Evolutionary conservation across 1,140 invertebrate genomes (phyloP).

Genomic region (Trichogramma pretiosum): DNA sequence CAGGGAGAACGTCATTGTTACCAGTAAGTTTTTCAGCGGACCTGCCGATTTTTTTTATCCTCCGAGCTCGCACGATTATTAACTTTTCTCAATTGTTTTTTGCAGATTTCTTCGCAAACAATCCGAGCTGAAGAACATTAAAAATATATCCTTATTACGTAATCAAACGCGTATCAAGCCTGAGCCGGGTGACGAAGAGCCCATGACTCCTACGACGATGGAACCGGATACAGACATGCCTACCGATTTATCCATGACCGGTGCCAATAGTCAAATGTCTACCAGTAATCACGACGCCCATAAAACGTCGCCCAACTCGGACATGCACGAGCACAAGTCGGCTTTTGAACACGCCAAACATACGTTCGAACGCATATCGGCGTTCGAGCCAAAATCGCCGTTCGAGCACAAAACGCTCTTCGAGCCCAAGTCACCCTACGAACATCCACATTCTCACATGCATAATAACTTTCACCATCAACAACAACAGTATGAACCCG

Average conservation of each 20-base stretch:
- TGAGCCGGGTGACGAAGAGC: constrained; percentile 52
- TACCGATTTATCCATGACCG: constrained; percentile 56
- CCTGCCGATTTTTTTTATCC: too few relatives aligned
- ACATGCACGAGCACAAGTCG: constrained; percentile 48
- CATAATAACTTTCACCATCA: too few relatives aligned
- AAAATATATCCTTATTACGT: constrained; percentile 81
- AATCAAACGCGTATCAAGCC: constrained; percentile 71
- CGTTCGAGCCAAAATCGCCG: not conserved
- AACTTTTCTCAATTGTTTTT: too few relatives aligned
- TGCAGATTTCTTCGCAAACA: constrained; percentile 77
- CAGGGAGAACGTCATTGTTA: constrained; percentile 95
- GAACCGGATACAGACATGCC: constrained; percentile 54
- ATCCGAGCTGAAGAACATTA: constrained; percentile 83
- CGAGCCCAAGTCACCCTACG: too few relatives aligned
- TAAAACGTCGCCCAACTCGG: too few relatives aligned
- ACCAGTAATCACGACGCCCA: too few relatives aligned
- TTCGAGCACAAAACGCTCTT: not conserved
- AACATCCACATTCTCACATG: too few relatives aligned
- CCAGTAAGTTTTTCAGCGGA: constrained; percentile 64
- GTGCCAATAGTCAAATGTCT: too few relatives aligned
- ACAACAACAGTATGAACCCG: too few relatives aligned
- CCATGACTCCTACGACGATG: constrained; percentile 33
- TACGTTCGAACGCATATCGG: constrained; percentile 29
- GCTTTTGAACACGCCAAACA: too few relatives aligned
- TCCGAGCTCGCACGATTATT: too few relatives aligned